Evolutionary conservation across 2,888 invertebrate species (phyloP).

Genomic region (Dione juno): DNA sequence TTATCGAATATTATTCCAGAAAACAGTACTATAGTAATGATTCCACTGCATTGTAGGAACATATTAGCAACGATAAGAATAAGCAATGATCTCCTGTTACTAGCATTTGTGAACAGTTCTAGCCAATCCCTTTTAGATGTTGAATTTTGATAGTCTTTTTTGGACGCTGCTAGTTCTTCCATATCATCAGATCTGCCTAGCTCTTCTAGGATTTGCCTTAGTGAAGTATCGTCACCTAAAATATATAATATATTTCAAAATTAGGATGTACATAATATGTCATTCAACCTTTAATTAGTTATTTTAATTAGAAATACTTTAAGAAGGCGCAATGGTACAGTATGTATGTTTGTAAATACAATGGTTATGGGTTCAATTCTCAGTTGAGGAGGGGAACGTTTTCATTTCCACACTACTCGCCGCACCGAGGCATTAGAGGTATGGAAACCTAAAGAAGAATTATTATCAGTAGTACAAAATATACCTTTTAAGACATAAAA

Average conservation of each 20-base stretch:
- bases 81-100: slow-evolving; percentile 57
- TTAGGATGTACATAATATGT: too few relatives aligned
- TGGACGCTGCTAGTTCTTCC: slow-evolving; percentile 48
- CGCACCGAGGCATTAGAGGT: too few relatives aligned
- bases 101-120: slow-evolving; percentile 54
- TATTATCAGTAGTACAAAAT: too few relatives aligned
- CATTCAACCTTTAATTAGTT: too few relatives aligned
- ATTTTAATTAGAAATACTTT: too few relatives aligned
- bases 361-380: too few relatives aligned
- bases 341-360: too few relatives aligned
- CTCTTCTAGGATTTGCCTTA: slow-evolving; percentile 49
- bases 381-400: too few relatives aligned
- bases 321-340: too few relatives aligned
- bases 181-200: slow-evolving; percentile 57
- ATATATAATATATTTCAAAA: too few relatives aligned
- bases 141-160: slow-evolving; percentile 44
- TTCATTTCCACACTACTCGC: too few relatives aligned
- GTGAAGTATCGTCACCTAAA: slow-evolving; percentile 53
- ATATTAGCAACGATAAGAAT: slow-evolving; percentile 54
- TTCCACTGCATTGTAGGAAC: slow-evolving; percentile 44
- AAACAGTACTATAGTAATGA: slow-evolving; percentile 37
- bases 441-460: too few relatives aligned
- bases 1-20: slow-evolving; percentile 39
- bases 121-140: slow-evolving; percentile 49
- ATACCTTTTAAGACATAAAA: slow-evolving; percentile 57